A percentile compares a stretch with the other conserved stretches of the same genome.
phyloP scores from a whole-genome alignment of 2,113 vertebrate genomes.

The Jacana jacana region DNA sequence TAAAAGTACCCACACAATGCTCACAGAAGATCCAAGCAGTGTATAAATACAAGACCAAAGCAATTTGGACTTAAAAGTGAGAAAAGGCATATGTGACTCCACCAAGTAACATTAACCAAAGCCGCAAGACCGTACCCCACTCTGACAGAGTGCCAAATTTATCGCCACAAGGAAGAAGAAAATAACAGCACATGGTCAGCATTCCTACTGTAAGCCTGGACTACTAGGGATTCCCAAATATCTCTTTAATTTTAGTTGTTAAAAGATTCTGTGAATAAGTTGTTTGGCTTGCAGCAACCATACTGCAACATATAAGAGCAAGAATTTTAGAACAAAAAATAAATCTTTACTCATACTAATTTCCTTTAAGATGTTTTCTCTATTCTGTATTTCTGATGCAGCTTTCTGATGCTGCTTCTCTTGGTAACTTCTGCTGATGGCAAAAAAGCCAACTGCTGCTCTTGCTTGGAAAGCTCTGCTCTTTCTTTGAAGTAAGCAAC shows the following conservation, averaged over 20 bases:
- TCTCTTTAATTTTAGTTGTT: background rate
- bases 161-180: background rate
- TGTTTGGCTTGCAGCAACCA: background rate
- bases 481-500: background rate
- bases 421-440: background rate
- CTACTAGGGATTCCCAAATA: background rate
- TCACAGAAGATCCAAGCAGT: background rate
- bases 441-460: background rate
- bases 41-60: background rate
- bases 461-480: background rate
- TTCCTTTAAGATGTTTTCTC: background rate
- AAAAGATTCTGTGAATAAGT: background rate
- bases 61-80: background rate
- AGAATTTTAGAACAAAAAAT: background rate
- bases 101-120: background rate
- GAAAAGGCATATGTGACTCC: background rate
- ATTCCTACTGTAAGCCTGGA: background rate
- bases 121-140: background rate
- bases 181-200: background rate
- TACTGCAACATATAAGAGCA: background rate
- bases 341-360: background rate
- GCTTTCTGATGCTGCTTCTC: background rate
- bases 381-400: background rate
- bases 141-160: background rate
- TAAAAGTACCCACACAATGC: background rate